Conservation (phyloP, 1,140 invertebrate species). For the Trichoplusia ni region DNA sequence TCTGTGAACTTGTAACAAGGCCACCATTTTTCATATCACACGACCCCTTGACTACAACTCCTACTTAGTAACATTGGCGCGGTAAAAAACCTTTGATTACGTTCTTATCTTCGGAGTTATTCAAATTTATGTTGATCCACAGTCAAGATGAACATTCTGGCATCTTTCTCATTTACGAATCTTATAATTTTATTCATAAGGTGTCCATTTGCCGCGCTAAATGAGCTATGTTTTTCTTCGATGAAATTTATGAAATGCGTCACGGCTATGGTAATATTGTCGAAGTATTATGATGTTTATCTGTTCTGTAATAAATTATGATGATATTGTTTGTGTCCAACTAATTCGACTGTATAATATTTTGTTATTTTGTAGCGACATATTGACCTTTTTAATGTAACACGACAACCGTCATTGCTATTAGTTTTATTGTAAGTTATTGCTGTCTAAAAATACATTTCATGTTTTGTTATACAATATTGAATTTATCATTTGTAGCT, state of each 20-base stretch:
- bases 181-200: slow-evolving; percentile 41
- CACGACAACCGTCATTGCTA: no score
- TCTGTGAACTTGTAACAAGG: no score
- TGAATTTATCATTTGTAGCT: no score
- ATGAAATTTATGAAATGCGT: slow-evolving; percentile 6
- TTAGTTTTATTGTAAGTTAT: no score
- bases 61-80: slow-evolving; percentile 12
- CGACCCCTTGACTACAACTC: background rate
- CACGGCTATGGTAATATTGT: background rate
- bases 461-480: no score
- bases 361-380: no score
- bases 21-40: background rate
- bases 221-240: slow-evolving; percentile 25
- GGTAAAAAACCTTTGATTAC: slow-evolving; percentile 26
- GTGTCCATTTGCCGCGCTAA: slow-evolving; percentile 23
- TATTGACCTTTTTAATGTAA: no score
- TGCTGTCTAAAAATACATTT: no score
- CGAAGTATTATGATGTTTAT: slow-evolving; percentile 1
- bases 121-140: slow-evolving; percentile 36
- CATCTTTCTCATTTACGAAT: slow-evolving; percentile 33
- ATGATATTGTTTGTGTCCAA: no score
- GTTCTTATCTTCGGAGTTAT: slow-evolving; percentile 37
- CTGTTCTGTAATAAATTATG: background rate
- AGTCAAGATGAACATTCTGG: slow-evolving; percentile 19
- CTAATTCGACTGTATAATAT: no score